Base-by-base conservation (phyloP, 2,797 vertebrate species). In the Smutsia gigantea region DNA sequence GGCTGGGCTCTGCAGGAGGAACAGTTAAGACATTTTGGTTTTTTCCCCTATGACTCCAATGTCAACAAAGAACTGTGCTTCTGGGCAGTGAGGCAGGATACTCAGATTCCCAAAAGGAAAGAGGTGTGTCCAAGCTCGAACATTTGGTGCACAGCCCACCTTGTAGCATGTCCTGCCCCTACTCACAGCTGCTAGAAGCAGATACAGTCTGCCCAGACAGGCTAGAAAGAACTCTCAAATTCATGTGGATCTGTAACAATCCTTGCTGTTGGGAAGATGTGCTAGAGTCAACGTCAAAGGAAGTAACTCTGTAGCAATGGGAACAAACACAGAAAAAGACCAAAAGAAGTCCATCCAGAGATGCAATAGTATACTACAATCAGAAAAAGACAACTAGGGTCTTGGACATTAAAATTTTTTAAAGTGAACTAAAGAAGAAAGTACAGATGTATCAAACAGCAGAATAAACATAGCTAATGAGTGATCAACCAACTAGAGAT, bases 361-460 rank as follows among this genome's bases (percentile, higher is more conserved):
- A 55, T 14, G 34, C 6, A 12, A 23, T 14, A 66, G 51, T 13
- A 63, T 5, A 87, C 46, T n/a, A 1, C 34, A 74, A 39, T 51
- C 78, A 93, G 46, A 72, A 49, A 81, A 94, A 92, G 81, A 49
- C 57, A 63, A 61, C 34, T 37, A 94, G 39, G n/a, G 84, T 57
- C n/a, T 21, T 51, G 8, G 77, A 55, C 29, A 75, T 51, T 49
- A 75, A 93, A 94, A 78, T 37, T 55, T 71, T 89, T 12, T 12
- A 12, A 46, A 46, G 46, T 46, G 46, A 46, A 46, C 46, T 46
- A 46, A 90, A 64, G 46, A 78, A 55, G 9, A 29, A n/a, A 72
- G 34, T 49, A 53, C 10, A 91, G 34, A 88, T 27, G 27, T 72
- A n/a, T 69, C 66, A 85, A 81, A 78, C 25, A 72, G 85, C 31